These are phyloP conservation scores for Bombus turneri DNA, from an alignment of 1,140 invertebrate genomes.

Conservation along the genomic window DNA sequence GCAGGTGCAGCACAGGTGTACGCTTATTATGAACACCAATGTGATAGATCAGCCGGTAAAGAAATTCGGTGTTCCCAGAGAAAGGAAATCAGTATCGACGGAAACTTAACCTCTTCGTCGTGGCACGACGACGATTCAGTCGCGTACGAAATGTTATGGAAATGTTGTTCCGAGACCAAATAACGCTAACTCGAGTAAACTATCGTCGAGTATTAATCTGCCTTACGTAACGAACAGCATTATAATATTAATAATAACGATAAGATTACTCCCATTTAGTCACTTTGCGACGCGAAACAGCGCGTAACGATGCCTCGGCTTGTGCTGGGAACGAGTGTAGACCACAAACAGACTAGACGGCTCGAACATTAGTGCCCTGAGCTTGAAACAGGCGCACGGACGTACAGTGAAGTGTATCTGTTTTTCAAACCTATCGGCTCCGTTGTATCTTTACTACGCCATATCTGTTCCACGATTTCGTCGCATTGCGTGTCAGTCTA, in stretches of 20 bases:
- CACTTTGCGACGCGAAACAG: conserved; percentile 32
- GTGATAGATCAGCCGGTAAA: conserved; percentile 33
- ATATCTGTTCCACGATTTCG: conserved; percentile 5
- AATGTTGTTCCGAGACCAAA: neutral
- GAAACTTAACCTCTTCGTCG: conserved; percentile 41
- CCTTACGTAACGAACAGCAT: conserved; percentile 29
- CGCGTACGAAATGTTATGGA: neutral
- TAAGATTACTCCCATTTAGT: conserved; percentile 47
- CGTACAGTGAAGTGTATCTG: conserved; percentile 1
- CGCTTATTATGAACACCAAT: neutral
- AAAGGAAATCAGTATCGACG: conserved; percentile 26
- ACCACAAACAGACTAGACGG: conserved; percentile 28
- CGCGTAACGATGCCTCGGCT: conserved; percentile 50
- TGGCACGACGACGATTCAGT: too few relatives aligned
- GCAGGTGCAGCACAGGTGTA: conserved; percentile 45
- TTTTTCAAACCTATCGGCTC: neutral
- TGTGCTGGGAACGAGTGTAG: conserved; percentile 21
- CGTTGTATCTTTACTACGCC: neutral
- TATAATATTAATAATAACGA: conserved; percentile 34
- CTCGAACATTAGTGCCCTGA: conserved; percentile 42
- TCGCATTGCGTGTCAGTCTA: neutral
- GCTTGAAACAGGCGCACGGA: conserved; percentile 16
- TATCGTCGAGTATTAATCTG: conserved; percentile 3
- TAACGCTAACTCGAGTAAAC: neutral
- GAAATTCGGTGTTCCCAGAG: neutral